Base-by-base conservation (phyloP, 2,888 invertebrate species). In the Pristionchus japonicus region DNA sequence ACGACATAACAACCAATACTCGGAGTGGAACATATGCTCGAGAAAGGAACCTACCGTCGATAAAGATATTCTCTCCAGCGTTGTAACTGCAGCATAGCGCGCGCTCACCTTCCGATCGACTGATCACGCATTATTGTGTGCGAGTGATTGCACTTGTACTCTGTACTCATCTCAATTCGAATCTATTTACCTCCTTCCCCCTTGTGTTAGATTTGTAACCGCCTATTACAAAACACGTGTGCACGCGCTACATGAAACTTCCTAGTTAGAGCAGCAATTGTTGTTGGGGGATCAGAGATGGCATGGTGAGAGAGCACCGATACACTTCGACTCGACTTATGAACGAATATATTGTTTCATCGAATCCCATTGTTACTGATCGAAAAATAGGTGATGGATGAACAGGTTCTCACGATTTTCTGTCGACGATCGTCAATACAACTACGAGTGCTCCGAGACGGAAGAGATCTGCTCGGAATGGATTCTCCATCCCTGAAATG, bases 371-470 rank as follows among this genome's bases (percentile, higher is more conserved):
- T 23, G 52, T 52, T 23, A 74, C 9, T 9, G 40, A 74, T 80
- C 49, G 52, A 52, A 34, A 49, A 43, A 27, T 15, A 37, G 31
- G 52, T 52, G 52, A n/a, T n/a, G n/a, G n/a, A n/a, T n/a, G n/a
- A n/a, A n/a, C n/a, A n/a, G n/a, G n/a, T n/a, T n/a, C 85, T 85
- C 89, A 91, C 74, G 49, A 43, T 43, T 20, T 20, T n/a, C 90
- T n/a, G 15, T 88, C 90, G 47, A 89, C 87, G 27, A 90, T n/a
- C 43, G 89, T 87, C 83, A 92, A 87, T 4, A 90, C 86, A 13
- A 88, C 88, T 20, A 91, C 92, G 77, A 91, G 91, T 15, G 91
- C 87, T 34, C 86, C 90, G 86, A 92, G 89, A 11, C 90, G 90
- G 82, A 89, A 57, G 15, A 92, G 90, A 23, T 91, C 91, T 61